Percentiles rank a stretch among this genome's conserved stretches.
Conservation (phyloP, 2,888 invertebrate genomes). For the Tupiocoris notatus region DNA sequence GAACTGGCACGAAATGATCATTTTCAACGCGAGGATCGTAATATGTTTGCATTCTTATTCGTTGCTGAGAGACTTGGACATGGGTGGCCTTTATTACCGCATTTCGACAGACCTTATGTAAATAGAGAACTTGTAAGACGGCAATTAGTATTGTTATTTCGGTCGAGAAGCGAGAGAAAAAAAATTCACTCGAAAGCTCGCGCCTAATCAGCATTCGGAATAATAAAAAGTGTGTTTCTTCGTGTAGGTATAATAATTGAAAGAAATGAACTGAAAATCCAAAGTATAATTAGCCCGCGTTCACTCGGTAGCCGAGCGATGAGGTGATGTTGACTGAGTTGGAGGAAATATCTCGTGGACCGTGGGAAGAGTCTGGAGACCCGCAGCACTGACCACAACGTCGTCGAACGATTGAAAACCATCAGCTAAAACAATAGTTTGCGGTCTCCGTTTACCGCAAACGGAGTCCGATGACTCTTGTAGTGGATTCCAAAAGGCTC, state of each 20-base stretch:
- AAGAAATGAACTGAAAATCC: slow-evolving; percentile 17
- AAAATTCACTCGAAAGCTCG: neutral
- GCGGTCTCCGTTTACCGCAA: slow-evolving; percentile 8
- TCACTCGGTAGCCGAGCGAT: too few relatives aligned
- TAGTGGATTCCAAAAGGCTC: too few relatives aligned
- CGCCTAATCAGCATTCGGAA: slow-evolving; percentile 12
- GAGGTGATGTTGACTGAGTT: too few relatives aligned
- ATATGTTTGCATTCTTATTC: too few relatives aligned
- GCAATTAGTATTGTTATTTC: slow-evolving; percentile 34
- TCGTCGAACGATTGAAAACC: slow-evolving; percentile 14
- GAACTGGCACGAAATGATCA: neutral
- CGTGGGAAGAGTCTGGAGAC: neutral
- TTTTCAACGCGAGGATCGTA: neutral
- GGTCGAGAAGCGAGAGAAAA: too few relatives aligned
- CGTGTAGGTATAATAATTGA: slow-evolving; percentile 18
- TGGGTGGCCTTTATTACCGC: slow-evolving; percentile 11
- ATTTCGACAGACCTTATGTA: slow-evolving; percentile 29
- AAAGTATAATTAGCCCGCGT: neutral
- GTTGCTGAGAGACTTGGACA: neutral
- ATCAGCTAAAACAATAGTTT: slow-evolving; percentile 26
- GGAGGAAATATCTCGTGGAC: neutral
- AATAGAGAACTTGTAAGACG: slow-evolving; percentile 27
- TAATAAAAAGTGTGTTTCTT: slow-evolving; percentile 1
- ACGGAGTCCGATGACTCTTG: neutral
- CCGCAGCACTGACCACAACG: neutral